Evolutionary conservation across 2,888 invertebrate species (phyloP).

Genomic region (Plutella xylostella): DNA sequence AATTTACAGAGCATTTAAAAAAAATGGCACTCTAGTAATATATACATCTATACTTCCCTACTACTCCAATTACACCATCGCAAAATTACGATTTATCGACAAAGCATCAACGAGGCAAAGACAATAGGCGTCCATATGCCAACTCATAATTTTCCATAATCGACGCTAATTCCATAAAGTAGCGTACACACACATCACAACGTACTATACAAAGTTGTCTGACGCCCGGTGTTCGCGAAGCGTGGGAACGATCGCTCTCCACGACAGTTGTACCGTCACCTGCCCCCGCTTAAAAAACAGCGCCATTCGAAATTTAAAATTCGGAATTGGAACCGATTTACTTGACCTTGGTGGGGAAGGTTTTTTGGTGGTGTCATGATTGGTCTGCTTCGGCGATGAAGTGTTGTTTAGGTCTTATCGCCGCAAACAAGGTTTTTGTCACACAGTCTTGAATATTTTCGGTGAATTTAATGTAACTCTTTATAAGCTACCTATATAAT

Average conservation of each 20-base stretch:
- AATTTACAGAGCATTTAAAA: neutral
- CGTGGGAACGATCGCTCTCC: constrained; percentile 45
- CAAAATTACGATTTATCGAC: no score
- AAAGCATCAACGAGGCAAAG: no score
- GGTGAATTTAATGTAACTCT: no score
- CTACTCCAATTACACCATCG: no score
- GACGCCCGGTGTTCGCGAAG: constrained; percentile 51
- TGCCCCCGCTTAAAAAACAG: constrained; percentile 47
- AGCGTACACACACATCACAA: neutral
- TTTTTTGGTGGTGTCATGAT: constrained; percentile 7
- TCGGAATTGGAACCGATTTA: constrained; percentile 35
- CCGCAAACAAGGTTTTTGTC: no score
- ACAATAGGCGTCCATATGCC: no score
- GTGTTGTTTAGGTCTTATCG: no score
- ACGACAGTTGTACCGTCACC: constrained; percentile 62
- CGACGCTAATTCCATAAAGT: constrained; percentile 1
- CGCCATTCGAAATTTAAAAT: constrained; percentile 52
- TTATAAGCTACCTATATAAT: no score
- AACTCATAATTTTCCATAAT: neutral
- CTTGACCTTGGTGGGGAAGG: constrained; percentile 53
- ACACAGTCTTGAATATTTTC: no score
- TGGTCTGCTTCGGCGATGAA: no score
- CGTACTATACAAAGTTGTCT: neutral
- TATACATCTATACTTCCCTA: no score
- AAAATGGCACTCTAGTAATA: neutral